Conservation (phyloP, 2,113 vertebrate species). For the Labeo rohita region DNA sequence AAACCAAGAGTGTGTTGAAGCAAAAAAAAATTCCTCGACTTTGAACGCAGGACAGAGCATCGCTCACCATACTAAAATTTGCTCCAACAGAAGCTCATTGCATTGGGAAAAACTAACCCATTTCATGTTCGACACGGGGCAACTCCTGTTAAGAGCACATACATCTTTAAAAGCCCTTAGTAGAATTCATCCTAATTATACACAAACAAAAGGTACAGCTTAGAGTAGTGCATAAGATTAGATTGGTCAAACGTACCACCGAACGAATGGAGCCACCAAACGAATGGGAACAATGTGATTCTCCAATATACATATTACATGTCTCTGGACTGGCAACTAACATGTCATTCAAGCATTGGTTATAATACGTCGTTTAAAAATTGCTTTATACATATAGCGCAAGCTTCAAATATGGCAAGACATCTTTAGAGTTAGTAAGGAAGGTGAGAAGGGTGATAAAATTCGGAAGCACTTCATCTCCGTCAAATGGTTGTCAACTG, state of each 20-base stretch:
- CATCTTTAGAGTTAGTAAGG: slow-evolving; percentile 48
- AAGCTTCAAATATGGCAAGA: slow-evolving; percentile 69
- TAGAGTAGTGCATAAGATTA: slow-evolving; percentile 72
- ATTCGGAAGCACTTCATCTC: slow-evolving; percentile 73
- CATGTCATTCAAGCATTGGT: slow-evolving; percentile 72
- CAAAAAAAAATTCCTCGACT: background rate
- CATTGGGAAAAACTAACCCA: background rate
- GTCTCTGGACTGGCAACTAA: slow-evolving; percentile 62
- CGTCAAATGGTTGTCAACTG: slow-evolving; percentile 62
- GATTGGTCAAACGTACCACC: slow-evolving; percentile 68
- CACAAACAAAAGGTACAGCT: slow-evolving; percentile 75
- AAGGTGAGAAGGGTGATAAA: slow-evolving; percentile 46
- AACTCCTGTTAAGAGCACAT: slow-evolving; percentile 55
- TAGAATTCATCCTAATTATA: slow-evolving; percentile 73
- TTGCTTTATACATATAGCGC: slow-evolving; percentile 67
- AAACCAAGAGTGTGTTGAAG: background rate
- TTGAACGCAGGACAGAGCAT: background rate
- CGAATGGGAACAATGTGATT: slow-evolving; percentile 71
- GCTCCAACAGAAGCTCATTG: background rate
- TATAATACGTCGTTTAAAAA: slow-evolving; percentile 72
- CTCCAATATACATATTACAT: slow-evolving; percentile 70
- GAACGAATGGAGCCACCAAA: slow-evolving; percentile 69
- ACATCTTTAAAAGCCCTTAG: slow-evolving; percentile 78
- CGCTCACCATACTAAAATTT: background rate
- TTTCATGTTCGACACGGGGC: background rate